These are phyloP conservation scores for Aleiodes leptofemur DNA, from an alignment of 2,888 invertebrate species.

Conservation along the genomic window DNA sequence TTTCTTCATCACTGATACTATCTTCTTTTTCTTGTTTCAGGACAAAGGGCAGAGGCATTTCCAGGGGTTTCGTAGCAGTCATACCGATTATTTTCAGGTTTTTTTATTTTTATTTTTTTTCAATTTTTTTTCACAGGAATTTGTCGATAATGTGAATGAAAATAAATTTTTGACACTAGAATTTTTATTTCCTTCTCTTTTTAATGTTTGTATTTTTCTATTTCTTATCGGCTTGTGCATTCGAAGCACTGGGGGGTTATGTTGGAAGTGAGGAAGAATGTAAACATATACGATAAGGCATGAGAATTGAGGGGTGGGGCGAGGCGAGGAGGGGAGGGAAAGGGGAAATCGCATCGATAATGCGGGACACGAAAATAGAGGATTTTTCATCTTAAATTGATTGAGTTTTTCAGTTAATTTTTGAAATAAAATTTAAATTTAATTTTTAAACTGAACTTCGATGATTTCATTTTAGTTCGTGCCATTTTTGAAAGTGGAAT, in stretches of 20 bases:
- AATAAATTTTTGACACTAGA: background rate
- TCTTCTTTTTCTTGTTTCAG: slow-evolving; percentile 54
- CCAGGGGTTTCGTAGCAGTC: slow-evolving; percentile 59
- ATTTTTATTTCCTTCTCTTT: background rate
- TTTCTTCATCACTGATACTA: slow-evolving; percentile 45
- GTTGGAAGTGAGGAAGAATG: background rate
- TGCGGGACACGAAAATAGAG: background rate
- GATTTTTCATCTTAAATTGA: background rate
- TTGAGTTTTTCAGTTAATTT: too few species aligned
- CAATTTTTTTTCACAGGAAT: background rate
- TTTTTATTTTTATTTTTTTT: background rate
- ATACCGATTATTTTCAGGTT: slow-evolving; percentile 38
- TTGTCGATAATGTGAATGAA: background rate
- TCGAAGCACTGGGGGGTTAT: background rate
- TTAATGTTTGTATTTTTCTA: background rate
- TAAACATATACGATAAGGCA: background rate
- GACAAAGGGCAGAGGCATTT: slow-evolving; percentile 60
- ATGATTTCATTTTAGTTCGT: too few species aligned
- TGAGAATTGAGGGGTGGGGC: background rate
- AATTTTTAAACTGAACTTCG: too few species aligned
- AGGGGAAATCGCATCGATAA: background rate
- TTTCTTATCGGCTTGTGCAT: background rate
- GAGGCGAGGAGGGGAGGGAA: too few species aligned
- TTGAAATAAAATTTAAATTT: too few species aligned
- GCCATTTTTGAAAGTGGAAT: too few species aligned